phyloP scores from a whole-genome alignment of 2,888 invertebrate species.

The Watsonalla cultraria region DNA sequence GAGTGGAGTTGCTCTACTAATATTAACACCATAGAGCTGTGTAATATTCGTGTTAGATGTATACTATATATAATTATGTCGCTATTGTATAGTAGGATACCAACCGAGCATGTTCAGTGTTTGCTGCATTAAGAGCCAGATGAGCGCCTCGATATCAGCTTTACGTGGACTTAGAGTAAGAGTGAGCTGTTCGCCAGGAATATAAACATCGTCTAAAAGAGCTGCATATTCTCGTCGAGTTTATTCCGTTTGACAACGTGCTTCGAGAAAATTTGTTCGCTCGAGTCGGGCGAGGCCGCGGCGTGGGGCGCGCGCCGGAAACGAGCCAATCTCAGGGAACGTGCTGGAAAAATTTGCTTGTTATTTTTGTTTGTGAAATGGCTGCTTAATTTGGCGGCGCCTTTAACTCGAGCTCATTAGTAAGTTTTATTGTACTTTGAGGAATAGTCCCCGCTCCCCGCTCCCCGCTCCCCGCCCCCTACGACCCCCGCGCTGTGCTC shows the following conservation, averaged over 20 bases:
- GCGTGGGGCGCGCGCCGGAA: not conserved
- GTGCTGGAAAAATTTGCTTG: constrained; percentile 8
- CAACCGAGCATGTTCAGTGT: too few species aligned
- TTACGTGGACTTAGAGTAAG: too few species aligned
- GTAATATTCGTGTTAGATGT: too few species aligned
- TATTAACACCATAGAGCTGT: too few species aligned
- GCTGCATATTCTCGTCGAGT: not conserved
- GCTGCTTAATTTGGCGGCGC: constrained; percentile 20
- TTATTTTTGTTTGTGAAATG: constrained; percentile 22
- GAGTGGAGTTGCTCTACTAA: too few species aligned
- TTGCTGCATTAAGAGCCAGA: not conserved
- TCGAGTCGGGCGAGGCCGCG: not conserved
- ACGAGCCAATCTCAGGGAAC: not conserved
- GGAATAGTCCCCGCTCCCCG: not conserved
- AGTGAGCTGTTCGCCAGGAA: not conserved
- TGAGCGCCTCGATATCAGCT: too few species aligned
- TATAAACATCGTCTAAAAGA: not conserved
- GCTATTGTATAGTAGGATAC: too few species aligned
- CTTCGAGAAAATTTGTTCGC: not conserved
- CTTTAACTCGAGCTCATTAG: constrained; percentile 23
- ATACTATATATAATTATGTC: too few species aligned
- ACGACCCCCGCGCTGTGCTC: too few species aligned
- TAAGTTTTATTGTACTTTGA: constrained; percentile 23
- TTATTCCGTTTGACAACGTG: not conserved
- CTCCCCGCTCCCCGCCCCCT: too few species aligned